Evolutionary conservation across 2,113 vertebrate species (phyloP).

Genomic region (Phyllostomus discolor): DNA sequence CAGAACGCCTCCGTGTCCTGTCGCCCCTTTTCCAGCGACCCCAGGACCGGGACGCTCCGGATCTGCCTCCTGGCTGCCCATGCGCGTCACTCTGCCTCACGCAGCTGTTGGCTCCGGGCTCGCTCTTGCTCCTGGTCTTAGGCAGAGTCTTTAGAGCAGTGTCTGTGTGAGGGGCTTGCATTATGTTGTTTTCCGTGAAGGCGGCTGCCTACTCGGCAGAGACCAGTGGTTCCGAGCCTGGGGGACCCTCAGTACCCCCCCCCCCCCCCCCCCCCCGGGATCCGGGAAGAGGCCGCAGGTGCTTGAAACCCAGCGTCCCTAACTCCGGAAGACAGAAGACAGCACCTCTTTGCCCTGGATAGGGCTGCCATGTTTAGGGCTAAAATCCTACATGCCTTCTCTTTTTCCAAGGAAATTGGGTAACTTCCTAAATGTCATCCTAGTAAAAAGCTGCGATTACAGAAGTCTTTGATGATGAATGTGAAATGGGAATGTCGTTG

Average conservation of each 20-base stretch:
- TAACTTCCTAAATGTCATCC: neutral
- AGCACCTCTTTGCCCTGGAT: neutral
- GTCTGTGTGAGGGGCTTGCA: neutral
- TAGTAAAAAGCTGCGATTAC: neutral
- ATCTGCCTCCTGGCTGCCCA: neutral
- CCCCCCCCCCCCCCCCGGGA: neutral
- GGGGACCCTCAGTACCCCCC: neutral
- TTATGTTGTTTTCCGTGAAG: neutral
- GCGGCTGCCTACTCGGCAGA: neutral
- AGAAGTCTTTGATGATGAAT: neutral
- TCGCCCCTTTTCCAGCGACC: neutral
- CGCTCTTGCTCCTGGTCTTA: neutral
- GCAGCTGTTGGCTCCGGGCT: neutral
- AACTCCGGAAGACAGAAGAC: neutral
- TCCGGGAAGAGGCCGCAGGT: neutral
- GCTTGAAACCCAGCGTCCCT: neutral
- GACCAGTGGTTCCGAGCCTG: neutral
- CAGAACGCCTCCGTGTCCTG: neutral
- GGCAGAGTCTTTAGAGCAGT: neutral
- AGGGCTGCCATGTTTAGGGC: neutral
- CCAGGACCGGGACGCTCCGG: neutral
- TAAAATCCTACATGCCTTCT: neutral
- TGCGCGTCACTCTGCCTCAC: neutral
- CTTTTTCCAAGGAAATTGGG: neutral
- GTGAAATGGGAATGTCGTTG: neutral